Evolutionary conservation across 2,888 invertebrate species (phyloP).

Genomic region (Choreutis nemorana): DNA sequence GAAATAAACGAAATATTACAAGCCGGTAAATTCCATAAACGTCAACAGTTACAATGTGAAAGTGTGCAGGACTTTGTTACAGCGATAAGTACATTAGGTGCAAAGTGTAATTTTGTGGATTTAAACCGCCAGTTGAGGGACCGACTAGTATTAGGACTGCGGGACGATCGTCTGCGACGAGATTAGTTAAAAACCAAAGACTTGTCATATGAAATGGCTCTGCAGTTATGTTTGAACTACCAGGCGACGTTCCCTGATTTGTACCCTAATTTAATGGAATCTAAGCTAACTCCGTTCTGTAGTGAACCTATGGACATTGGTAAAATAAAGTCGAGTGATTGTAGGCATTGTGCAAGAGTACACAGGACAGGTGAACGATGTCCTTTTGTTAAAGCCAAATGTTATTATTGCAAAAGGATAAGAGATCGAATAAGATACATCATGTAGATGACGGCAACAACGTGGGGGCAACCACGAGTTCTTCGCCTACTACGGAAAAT

Average conservation of each 20-base stretch:
- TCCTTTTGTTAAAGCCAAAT: not conserved
- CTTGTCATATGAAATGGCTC: not conserved
- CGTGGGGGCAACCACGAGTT: conserved; percentile 6
- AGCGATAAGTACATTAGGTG: not conserved
- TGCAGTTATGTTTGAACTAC: not conserved
- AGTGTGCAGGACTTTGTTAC: conserved; percentile 2
- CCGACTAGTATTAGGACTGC: conserved; percentile 3
- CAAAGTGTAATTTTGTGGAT: conserved; percentile 2
- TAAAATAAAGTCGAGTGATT: not conserved
- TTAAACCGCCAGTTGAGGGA: conserved; percentile 4
- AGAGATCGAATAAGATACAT: conserved; percentile 9
- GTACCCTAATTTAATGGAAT: not conserved
- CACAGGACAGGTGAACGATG: not conserved
- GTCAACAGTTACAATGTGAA: not conserved
- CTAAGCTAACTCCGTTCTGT: not conserved
- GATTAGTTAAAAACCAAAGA: not conserved
- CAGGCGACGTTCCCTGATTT: not conserved
- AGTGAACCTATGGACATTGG: not conserved
- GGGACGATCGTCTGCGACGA: conserved; percentile 1
- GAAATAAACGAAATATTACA: conserved; percentile 1
- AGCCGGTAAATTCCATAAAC: conserved; percentile 1
- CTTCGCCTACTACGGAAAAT: conserved; percentile 10
- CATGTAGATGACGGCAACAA: conserved; percentile 8
- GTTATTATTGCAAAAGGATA: conserved; percentile 5
- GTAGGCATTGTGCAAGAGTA: not conserved